Conservation (phyloP, 2,797 vertebrate species). For the Cuculus canorus region DNA sequence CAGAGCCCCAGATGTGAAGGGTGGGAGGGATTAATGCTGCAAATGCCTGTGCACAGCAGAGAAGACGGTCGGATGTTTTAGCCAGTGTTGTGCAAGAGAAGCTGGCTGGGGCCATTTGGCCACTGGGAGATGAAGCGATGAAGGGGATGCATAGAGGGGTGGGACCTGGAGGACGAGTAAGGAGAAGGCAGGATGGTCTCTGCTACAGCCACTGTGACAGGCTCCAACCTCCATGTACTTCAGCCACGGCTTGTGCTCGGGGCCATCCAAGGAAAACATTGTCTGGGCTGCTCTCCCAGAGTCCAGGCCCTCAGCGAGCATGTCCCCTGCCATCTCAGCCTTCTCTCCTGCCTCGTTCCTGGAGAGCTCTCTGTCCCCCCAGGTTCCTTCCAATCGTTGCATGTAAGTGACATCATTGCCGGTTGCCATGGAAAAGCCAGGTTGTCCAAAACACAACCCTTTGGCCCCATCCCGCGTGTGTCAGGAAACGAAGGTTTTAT, state of each 20-base stretch:
- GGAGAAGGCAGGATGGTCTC: not conserved
- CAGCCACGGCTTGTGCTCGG: accelerated
- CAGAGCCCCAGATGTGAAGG: accelerated
- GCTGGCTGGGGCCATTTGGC: too few relatives aligned
- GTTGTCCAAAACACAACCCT: slow-evolving; percentile 53
- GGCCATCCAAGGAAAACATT: not conserved
- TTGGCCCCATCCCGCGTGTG: slow-evolving; percentile 21
- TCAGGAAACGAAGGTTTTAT: slow-evolving; percentile 31
- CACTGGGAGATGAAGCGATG: accelerated
- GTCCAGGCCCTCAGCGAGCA: not conserved
- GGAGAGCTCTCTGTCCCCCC: not conserved
- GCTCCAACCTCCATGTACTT: accelerated
- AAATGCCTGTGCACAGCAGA: accelerated
- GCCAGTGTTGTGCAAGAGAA: too few relatives aligned
- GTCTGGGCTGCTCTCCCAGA: accelerated
- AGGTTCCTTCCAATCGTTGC: not conserved
- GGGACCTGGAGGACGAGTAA: not conserved
- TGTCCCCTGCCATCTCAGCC: not conserved
- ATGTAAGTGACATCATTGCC: not conserved
- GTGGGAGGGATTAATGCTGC: not conserved
- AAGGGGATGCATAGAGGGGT: not conserved
- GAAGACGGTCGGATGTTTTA: not conserved
- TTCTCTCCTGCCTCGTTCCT: not conserved
- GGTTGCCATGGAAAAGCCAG: slow-evolving; percentile 41
- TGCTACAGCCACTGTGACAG: accelerated